These are phyloP conservation scores for Ctenicera cuprea DNA, from an alignment of 2,888 invertebrate species.

Conservation along the genomic window DNA sequence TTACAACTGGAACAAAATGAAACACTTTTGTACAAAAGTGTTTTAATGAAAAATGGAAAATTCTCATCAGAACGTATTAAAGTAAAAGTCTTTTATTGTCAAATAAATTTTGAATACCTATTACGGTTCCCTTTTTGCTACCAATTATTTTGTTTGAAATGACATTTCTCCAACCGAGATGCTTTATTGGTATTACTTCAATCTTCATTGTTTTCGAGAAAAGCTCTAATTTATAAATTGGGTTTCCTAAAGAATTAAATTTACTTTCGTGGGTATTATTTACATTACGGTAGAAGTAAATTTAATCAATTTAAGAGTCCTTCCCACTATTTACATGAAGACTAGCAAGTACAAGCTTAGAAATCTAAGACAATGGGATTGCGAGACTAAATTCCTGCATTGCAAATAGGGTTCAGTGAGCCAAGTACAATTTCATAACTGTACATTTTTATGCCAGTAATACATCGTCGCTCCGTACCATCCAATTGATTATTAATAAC, in stretches of 20 bases:
- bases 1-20: background rate
- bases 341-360: background rate
- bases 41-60: background rate
- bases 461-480: background rate
- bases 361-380: conserved; percentile 37
- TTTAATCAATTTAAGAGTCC: background rate
- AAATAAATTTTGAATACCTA: too few species aligned
- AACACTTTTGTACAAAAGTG: background rate
- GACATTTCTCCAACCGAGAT: too few species aligned
- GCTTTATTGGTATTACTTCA: too few species aligned
- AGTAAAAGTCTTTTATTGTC: background rate
- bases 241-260: too few species aligned
- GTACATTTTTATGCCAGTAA: conserved; percentile 2
- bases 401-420: conserved; percentile 19
- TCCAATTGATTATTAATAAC: conserved; percentile 10
- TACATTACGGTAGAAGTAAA: background rate
- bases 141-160: too few species aligned
- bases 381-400: conserved; percentile 40
- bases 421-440: conserved; percentile 2
- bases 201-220: too few species aligned
- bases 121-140: too few species aligned
- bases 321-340: background rate
- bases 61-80: conserved; percentile 11
- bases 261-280: too few species aligned
- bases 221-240: too few species aligned